phyloP scores from a whole-genome alignment of 2,888 invertebrate species.

The Agriopis leucophaearia region DNA sequence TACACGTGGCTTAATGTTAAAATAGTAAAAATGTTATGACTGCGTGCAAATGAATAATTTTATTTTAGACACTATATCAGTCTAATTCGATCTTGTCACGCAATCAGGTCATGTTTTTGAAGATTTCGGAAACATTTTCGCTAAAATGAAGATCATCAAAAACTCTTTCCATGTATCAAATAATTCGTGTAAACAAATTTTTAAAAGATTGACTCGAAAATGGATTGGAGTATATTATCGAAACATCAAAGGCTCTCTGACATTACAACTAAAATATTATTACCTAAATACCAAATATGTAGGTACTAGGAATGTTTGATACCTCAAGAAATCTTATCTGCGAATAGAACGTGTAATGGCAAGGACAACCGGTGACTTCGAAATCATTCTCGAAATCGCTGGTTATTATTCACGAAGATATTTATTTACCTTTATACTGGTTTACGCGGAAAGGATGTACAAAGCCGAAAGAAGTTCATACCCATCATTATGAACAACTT shows the following conservation, averaged over 20 bases:
- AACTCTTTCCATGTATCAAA: constrained; percentile 2
- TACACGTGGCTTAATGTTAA: constrained; percentile 22
- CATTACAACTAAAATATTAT: constrained; percentile 7
- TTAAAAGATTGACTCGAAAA: constrained; percentile 14
- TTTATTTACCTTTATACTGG: constrained; percentile 16
- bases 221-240: constrained; percentile 14
- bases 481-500: too few species aligned
- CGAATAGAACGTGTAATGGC: constrained; percentile 34
- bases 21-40: constrained; percentile 30
- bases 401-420: constrained; percentile 27
- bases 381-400: constrained; percentile 32
- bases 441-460: too few species aligned
- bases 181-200: background rate
- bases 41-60: constrained; percentile 23
- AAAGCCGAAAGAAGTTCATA: too few species aligned
- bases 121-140: background rate
- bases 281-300: background rate
- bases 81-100: constrained; percentile 22
- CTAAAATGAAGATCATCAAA: background rate
- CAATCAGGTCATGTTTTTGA: constrained; percentile 3
- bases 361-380: constrained; percentile 44
- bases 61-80: constrained; percentile 17
- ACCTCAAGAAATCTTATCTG: constrained; percentile 34
- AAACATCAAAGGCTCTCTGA: constrained; percentile 21
- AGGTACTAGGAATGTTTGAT: constrained; percentile 16